Base-by-base conservation (phyloP, 2,888 invertebrate genomes). In the Onchidella celtica region DNA sequence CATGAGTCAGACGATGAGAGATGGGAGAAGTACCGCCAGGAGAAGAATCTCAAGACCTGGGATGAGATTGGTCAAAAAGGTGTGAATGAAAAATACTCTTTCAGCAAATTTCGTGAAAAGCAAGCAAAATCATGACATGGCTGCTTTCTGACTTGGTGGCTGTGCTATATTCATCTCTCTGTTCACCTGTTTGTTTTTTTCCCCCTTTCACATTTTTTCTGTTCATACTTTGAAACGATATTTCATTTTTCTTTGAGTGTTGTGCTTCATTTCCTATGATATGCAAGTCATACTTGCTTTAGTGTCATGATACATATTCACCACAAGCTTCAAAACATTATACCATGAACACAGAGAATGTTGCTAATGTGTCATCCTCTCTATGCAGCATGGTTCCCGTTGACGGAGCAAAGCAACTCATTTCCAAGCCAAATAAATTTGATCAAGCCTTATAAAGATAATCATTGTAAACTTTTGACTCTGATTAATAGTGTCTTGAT, bases 1-100 rank as follows among this genome's bases (percentile, higher is more conserved):
- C 97, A 98, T 88, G 97, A 97, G 93, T 96, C 97, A 38, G 98
- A 98, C 92, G 98, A 98, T 92, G 95, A 96, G n/a, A 95, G 97
- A 87, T 98, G 98, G 98, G 96, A 95, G 88, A 94, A 95, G 38
- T 95, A 94, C 91, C 94, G 95, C 38, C 90, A 91, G 75, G 94
- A 94, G 91, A 91, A 93, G 84, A 92, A 92, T 81, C 90, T 94
- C 87, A 92, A 86, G 83, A 72, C 83, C 3, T 93, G 93, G 93
- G 87, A 90, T 78, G 89, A 89, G n/a, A 86, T 91, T 24, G 91
- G 91, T n/a, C 90, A 90, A 85, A 90, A 89, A 90, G 91, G 91
- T 89, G 89, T 89, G 87, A 89, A 90, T 81, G 90, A 90, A 84
- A 90, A 87, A 70, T 91, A 87, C 86, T 87, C 89, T 74, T 85